Evolutionary conservation across 1,140 invertebrate species (phyloP).

Genomic region (Drosophila carrolli): DNA sequence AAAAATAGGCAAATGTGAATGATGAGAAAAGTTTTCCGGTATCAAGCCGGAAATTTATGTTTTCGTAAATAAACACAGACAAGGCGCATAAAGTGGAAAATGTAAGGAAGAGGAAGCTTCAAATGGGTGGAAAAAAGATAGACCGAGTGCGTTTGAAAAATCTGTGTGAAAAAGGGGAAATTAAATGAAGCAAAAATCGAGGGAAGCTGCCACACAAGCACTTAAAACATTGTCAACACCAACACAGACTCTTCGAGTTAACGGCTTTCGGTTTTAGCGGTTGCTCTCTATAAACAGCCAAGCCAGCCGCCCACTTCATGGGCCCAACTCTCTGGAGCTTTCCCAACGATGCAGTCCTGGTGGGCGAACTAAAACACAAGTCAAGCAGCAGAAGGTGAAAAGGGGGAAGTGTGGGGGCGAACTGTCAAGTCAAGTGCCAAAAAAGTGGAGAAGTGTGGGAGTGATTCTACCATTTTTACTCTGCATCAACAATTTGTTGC

Average conservation of each 20-base stretch:
- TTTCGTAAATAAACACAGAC: constrained; percentile 41
- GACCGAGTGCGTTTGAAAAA: background rate
- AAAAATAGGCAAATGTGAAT: constrained; percentile 35
- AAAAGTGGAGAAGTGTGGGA: constrained; percentile 11
- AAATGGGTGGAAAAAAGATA: constrained; percentile 7
- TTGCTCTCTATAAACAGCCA: constrained; percentile 26
- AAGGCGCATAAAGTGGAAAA: constrained; percentile 5
- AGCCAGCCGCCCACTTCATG: background rate
- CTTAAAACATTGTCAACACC: constrained; percentile 63
- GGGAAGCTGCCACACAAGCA: constrained; percentile 39
- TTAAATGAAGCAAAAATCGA: constrained; percentile 52
- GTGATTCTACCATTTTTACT: background rate
- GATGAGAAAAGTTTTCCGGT: constrained; percentile 39
- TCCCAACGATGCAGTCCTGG: constrained; percentile 14
- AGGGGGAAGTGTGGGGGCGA: background rate
- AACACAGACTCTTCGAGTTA: constrained; percentile 38
- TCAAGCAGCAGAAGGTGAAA: constrained; percentile 30
- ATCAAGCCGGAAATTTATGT: constrained; percentile 54
- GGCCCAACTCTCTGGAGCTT: background rate
- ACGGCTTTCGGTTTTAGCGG: constrained; percentile 57
- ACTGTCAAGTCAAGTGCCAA: constrained; percentile 44
- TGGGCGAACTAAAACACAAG: constrained; percentile 43
- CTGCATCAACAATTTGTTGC: constrained; percentile 59
- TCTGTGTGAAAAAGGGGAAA: constrained; percentile 16
- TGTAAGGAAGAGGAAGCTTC: constrained; percentile 1